Base-by-base conservation (phyloP, 2,888 invertebrate genomes). In the Standfussiana lucernea region DNA sequence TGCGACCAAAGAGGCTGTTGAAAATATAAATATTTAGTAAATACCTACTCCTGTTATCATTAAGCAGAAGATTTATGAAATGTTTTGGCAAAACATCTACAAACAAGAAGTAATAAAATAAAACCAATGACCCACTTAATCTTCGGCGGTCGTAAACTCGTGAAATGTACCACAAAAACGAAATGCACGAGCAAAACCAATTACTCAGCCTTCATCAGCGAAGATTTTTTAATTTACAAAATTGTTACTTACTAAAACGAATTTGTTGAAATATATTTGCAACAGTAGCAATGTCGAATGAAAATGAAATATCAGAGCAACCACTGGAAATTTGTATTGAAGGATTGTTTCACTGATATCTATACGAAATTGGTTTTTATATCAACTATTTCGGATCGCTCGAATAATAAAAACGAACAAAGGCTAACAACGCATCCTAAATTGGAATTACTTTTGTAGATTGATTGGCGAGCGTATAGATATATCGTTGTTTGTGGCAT, bases 241-340 rank as follows among this genome's bases (percentile, higher is more conserved):
- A 89, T 88, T 81, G 77, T 82, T 86, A 80, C 75, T 82, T 86
- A 80, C 75, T 83, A 75, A 84, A 89, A 84, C 80, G 80, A 79
- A 80, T 77, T 83, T 82, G 67, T 82, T 75, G 69, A 83, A 88
- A 89, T 84, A 83, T 80, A 81, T 87, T 86, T 83, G 86, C 84
- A 86, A 84, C 84, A 75, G 78, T 56, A 72, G 70, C 77, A 71
- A 80, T 85, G 84, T 75, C 78, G 84, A 90, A 90, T 89, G 85
- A 90, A 89, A 89, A 89, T 89, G 83, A 90, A 92, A 91, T 89
- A 86, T 88, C 88, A 77, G 84, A 76, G 77, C 86, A 86, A 82
- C 74, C 79, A 77, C 72, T 86, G 86, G 79, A 86, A 89, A 88
- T 87, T 86, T 78, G 83, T 87, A 87, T 88, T 86, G 90, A 91